phyloP scores from a whole-genome alignment of 2,113 vertebrate genomes.

The Salvelinus sp. region DNA sequence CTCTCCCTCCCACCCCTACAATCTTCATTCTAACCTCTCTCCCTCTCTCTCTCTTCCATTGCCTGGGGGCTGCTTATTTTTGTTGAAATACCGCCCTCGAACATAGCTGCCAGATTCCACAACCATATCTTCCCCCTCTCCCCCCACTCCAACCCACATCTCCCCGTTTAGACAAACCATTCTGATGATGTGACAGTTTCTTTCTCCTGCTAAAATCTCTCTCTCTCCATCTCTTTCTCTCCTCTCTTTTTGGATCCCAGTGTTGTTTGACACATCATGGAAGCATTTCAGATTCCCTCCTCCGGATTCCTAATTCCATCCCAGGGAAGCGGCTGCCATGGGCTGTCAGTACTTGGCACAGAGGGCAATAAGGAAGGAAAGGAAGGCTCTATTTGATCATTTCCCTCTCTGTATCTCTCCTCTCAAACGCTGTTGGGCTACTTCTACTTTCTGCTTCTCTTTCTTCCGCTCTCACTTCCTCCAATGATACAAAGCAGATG shows the following conservation, averaged over 20 bases:
- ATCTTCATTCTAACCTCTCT: background rate
- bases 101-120: slow-evolving; percentile 68
- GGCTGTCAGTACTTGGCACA: slow-evolving; percentile 73
- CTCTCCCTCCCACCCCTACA: too few species aligned
- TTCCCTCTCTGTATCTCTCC: background rate
- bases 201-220: slow-evolving; percentile 66
- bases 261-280: slow-evolving; percentile 76
- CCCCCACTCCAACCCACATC: slow-evolving; percentile 19
- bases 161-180: slow-evolving; percentile 73
- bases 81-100: slow-evolving; percentile 60
- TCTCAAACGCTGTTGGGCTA: background rate
- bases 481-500: slow-evolving; percentile 21
- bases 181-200: slow-evolving; percentile 79
- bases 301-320: slow-evolving; percentile 75
- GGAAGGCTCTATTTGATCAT: background rate
- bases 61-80: slow-evolving; percentile 74
- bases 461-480: slow-evolving; percentile 13
- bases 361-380: slow-evolving; percentile 37
- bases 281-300: slow-evolving; percentile 75
- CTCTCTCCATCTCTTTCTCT: too few species aligned
- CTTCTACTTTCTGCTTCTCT: slow-evolving; percentile 11
- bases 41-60: slow-evolving; percentile 63
- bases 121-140: slow-evolving; percentile 45
- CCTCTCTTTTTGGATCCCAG: slow-evolving; percentile 66
- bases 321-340: slow-evolving; percentile 59